phyloP scores from a whole-genome alignment of 1,140 invertebrate genomes.

The Temnothorax longispinosus region DNA sequence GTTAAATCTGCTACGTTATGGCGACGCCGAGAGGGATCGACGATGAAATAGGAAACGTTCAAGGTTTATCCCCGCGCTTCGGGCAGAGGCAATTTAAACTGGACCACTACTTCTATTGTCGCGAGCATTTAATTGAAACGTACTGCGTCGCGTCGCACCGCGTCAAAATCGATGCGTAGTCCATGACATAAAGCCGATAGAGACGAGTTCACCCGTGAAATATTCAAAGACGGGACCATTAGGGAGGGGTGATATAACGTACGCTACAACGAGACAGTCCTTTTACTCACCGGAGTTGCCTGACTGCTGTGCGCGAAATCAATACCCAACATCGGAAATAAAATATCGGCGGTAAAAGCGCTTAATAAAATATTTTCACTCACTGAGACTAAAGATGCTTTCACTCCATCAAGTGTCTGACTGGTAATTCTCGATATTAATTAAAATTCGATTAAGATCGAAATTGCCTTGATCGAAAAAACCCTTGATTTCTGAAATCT shows the following conservation, averaged over 20 bases:
- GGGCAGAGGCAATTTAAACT: not conserved
- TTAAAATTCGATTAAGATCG: not conserved
- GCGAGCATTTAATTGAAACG: conserved; percentile 14
- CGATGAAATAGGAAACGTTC: not conserved
- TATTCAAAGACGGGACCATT: conserved; percentile 18
- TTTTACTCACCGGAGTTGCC: not conserved
- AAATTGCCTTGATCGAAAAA: not conserved
- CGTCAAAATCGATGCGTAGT: conserved; percentile 17
- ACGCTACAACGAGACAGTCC: not conserved
- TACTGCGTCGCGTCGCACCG: not conserved
- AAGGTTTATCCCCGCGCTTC: not conserved
- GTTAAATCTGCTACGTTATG: not conserved
- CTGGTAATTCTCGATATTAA: not conserved
- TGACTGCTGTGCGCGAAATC: not conserved
- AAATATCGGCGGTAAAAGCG: not conserved
- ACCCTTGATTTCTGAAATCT: not conserved
- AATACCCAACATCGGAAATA: conserved; percentile 11
- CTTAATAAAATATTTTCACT: not conserved
- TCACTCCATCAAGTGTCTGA: not conserved
- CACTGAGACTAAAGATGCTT: not conserved
- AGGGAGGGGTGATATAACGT: not conserved
- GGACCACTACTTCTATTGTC: conserved; percentile 16
- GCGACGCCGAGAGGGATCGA: not conserved
- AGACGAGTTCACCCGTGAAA: conserved; percentile 20
- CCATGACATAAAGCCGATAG: conserved; percentile 2